phyloP scores from a whole-genome alignment of 1,140 invertebrate species.

The Chironomus tepperi region DNA sequence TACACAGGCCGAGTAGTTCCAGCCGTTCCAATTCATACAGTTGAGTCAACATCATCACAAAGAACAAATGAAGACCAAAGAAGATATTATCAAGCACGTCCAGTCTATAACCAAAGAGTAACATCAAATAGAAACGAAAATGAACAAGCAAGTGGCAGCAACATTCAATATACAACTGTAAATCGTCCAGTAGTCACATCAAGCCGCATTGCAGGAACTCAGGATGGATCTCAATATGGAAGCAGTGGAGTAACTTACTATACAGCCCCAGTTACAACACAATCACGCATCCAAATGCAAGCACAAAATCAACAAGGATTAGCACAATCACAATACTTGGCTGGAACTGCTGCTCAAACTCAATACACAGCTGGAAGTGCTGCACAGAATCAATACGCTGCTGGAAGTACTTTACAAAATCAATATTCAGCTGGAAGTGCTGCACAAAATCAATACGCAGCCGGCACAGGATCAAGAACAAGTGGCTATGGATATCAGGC shows the following conservation, averaged over 20 bases:
- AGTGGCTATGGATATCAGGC: too few species aligned
- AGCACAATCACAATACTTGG: background rate
- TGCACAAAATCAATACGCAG: too few species aligned
- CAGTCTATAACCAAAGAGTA: background rate
- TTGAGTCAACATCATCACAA: conserved; percentile 15
- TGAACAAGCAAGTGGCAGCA: background rate
- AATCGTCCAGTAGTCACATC: background rate
- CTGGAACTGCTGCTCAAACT: too few species aligned
- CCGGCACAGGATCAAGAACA: too few species aligned
- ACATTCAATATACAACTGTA: background rate
- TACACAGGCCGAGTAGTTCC: background rate
- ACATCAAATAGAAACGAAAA: background rate
- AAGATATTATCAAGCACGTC: background rate
- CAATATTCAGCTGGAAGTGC: background rate
- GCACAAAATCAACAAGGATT: background rate
- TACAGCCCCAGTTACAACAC: background rate
- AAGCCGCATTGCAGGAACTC: background rate
- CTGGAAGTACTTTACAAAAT: background rate
- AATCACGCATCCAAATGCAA: background rate
- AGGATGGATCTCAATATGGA: background rate
- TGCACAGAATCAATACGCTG: background rate
- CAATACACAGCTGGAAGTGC: background rate
- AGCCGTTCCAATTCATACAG: background rate
- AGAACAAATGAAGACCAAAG: background rate
- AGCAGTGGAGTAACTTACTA: background rate